Evolutionary conservation across 1,140 invertebrate species (phyloP), one percentile per base, ranked within the genome.

Genomic region (Aphaenogaster rudis): DNA sequence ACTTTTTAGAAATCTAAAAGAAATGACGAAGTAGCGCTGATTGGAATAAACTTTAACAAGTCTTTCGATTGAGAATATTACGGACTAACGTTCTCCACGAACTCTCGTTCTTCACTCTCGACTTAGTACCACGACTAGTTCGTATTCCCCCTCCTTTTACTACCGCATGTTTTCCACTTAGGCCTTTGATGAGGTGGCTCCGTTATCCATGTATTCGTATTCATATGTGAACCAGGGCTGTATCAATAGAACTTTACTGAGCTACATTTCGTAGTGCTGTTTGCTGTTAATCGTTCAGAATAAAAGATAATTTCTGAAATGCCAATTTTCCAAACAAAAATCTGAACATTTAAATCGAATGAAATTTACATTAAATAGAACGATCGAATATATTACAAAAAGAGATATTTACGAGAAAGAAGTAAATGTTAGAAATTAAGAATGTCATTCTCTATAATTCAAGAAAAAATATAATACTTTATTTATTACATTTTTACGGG

Each of bases 141-240:
- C 28, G 7, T 7, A 13, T 45, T n/a, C 15, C 21, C 28, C 48
- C 76, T 63, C 36, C 28, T 63, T 63, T 17, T 13, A 64, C 67
- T 45, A 50, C 45, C 9, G 36, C 77, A 57, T 79, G 33, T 66
- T 67, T 66, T 66, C 48, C 45, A 78, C 33, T 85, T 52, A 33
- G 17, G 45, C 13, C n/a, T 61, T 28, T 80, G 50, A 64, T 63
- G 71, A 87, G 17, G 36, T 77, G 48, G 13, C 28, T 59, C 21
- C 13, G 11, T 82, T 39, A 48, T 69, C 11, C 17, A 77, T 15
- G 48, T 54, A 42, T 57, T 72, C 8, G 74, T 78, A 61, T 59
- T 48, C 39, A 48, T 61, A 6, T 21, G 28, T 33, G 52, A 8
- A 15, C 88, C 88, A 90, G 77, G 79, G 71, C 84, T 86, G 88